Conservation (phyloP, 2,797 vertebrate genomes). For the Astyanax mexicanus region DNA sequence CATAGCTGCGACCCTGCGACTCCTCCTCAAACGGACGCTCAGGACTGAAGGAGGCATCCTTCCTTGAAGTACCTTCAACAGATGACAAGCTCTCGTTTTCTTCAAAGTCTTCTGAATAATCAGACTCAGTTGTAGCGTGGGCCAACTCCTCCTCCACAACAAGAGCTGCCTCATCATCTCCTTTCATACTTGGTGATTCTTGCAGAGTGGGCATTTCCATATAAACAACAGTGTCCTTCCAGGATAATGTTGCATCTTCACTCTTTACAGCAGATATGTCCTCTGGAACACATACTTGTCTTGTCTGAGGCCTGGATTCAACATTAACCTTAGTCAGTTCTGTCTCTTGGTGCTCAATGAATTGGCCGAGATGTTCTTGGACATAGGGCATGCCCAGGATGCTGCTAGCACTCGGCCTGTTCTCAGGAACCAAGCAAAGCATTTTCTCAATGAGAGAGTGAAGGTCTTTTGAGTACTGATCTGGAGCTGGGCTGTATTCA, state of each 20-base stretch:
- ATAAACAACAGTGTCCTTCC: slow-evolving; percentile 30
- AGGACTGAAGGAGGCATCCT: slow-evolving; percentile 46
- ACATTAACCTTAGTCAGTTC: slow-evolving; percentile 50
- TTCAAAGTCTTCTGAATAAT: slow-evolving; percentile 84
- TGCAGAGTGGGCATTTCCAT: slow-evolving; percentile 1
- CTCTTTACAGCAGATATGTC: slow-evolving; percentile 7
- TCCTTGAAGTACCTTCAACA: slow-evolving; percentile 60
- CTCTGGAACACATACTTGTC: slow-evolving; percentile 8
- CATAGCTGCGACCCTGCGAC: slow-evolving; percentile 68
- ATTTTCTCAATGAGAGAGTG: slow-evolving; percentile 70
- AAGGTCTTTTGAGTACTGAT: slow-evolving; percentile 71
- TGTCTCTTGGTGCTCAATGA: slow-evolving; percentile 60
- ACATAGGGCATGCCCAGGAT: slow-evolving; percentile 69
- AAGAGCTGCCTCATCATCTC: slow-evolving; percentile 20
- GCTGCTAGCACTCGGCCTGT: slow-evolving; percentile 74
- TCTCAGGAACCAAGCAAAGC: slow-evolving; percentile 73
- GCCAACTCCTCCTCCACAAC: slow-evolving; percentile 42
- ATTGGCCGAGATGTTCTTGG: slow-evolving; percentile 68
- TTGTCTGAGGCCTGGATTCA: slow-evolving; percentile 33
- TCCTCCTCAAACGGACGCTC: slow-evolving; percentile 59
- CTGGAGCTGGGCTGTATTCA: slow-evolving; percentile 68
- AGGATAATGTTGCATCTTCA: slow-evolving; percentile 15
- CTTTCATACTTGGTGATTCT: slow-evolving; percentile 25
- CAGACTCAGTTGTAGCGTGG: slow-evolving; percentile 61
- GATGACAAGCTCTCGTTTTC: slow-evolving; percentile 74